Evolutionary conservation across 2,113 vertebrate species (phyloP).

Genomic region (Tapirus terrestris): DNA sequence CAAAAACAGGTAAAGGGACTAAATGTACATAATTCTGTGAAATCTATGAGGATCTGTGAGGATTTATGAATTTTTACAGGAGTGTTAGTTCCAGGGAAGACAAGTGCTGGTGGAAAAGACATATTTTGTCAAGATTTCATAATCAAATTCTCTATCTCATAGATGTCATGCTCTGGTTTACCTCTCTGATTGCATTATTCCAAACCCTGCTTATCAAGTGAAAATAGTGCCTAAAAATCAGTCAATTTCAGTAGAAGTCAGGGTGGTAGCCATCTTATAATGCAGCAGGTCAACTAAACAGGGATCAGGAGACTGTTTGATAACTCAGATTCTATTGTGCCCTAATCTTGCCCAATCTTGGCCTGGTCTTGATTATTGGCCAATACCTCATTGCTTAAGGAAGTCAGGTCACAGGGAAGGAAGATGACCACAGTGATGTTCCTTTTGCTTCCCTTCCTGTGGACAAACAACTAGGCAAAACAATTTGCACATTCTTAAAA

Average conservation of each 20-base stretch:
- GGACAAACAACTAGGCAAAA: background rate
- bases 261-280: too few relatives aligned
- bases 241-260: background rate
- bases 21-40: too few relatives aligned
- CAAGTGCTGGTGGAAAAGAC: background rate
- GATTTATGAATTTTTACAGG: background rate
- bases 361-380: too few relatives aligned
- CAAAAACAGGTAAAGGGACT: background rate
- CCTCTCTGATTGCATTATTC: accelerated
- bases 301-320: accelerated
- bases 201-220: background rate
- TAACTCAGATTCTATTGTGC: accelerated
- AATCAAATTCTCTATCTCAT: too few relatives aligned
- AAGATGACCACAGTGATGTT: accelerated
- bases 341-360: accelerated
- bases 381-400: background rate
- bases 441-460: background rate
- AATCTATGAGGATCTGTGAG: background rate
- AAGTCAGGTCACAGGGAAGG: background rate
- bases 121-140: background rate
- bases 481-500: background rate
- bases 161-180: accelerated
- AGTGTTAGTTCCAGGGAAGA: background rate
- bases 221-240: background rate
- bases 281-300: background rate